Evolutionary conservation across 2,797 vertebrate species (phyloP).

Genomic region (Enteromius afrohamiltoni): DNA sequence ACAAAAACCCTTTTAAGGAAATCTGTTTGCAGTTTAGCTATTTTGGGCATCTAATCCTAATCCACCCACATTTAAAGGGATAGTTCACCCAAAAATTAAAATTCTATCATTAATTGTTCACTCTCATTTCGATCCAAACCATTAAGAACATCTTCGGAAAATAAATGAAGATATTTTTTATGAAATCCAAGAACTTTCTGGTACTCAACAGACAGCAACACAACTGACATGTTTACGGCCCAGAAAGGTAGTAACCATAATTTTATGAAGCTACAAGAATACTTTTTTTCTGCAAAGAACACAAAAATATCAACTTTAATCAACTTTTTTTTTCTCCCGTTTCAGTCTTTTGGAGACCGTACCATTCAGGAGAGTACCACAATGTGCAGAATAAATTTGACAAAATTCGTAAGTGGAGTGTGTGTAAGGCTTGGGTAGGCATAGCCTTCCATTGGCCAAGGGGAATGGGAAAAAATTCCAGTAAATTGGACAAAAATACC

Average conservation of each 20-base stretch:
- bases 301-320: too few species aligned
- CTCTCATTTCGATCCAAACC: neutral
- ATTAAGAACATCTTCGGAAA: neutral
- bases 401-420: too few species aligned
- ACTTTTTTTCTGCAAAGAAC: too few species aligned
- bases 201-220: neutral
- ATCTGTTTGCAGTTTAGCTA: neutral
- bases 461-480: too few species aligned
- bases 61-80: neutral
- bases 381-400: too few species aligned
- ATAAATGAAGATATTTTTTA: neutral
- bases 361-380: too few species aligned
- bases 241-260: neutral
- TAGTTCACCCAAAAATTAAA: neutral
- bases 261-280: too few species aligned
- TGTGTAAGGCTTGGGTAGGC: too few species aligned
- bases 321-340: too few species aligned
- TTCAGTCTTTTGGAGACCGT: too few species aligned
- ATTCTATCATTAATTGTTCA: neutral
- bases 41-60: neutral
- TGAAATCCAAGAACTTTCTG: neutral
- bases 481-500: too few species aligned
- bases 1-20: neutral
- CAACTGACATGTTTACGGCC: neutral
- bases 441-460: too few species aligned